A percentile compares a stretch with the other conserved stretches of the same genome.
phyloP scores from a whole-genome alignment of 2,113 vertebrate species.

The Taxidea taxus region DNA sequence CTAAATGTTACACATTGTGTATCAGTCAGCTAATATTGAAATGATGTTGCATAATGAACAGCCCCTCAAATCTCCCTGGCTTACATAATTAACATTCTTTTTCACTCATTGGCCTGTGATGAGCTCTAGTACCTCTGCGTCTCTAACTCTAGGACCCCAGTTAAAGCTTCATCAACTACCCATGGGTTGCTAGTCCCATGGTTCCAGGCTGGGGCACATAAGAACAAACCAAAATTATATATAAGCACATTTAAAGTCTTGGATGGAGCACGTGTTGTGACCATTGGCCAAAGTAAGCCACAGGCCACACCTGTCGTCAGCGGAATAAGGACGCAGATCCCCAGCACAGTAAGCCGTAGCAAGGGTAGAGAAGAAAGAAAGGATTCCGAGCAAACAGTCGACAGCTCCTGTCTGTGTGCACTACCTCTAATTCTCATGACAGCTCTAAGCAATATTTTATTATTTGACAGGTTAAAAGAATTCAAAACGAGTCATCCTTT shows the following conservation, averaged over 20 bases:
- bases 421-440: not conserved
- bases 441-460: not conserved
- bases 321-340: not conserved
- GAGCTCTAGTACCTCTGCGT: not conserved
- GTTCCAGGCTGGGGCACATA: not conserved
- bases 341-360: not conserved
- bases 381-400: not conserved
- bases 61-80: not conserved
- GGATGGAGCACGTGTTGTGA: no score
- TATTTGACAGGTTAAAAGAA: not conserved
- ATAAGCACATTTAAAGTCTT: not conserved
- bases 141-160: not conserved
- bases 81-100: not conserved
- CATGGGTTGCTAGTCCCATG: not conserved
- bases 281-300: not conserved
- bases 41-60: not conserved
- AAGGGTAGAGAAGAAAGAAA: not conserved
- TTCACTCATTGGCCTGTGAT: not conserved
- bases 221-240: not conserved
- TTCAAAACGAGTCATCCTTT: not conserved
- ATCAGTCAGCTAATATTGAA: not conserved
- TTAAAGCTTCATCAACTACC: not conserved
- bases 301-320: not conserved
- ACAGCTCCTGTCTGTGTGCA: not conserved
- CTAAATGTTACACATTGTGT: not conserved